Base-by-base conservation (phyloP, 1,140 invertebrate species). In the Colletes latitarsis region DNA sequence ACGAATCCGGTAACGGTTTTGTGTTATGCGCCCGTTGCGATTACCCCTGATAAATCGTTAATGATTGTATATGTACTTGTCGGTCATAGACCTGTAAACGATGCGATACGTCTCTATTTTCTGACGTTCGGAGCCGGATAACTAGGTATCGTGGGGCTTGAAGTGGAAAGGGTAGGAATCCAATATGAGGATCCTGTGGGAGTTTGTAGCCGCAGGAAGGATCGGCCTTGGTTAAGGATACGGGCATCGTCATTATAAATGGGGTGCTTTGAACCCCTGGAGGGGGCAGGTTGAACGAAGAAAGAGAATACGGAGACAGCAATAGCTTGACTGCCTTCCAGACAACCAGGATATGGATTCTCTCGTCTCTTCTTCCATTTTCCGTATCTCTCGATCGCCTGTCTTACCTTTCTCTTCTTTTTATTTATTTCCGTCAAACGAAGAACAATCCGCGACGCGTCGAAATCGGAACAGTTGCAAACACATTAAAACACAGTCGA, bases 161-260 rank as follows among this genome's bases (percentile, higher is more conserved):
- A 75, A 55, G 46, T 52, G 73, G 66, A 62, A 30, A 30, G 67
- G 70, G 52, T 62, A 83, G 81, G 76, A 86, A 86, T 82, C 71
- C 83, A 82, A 85, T 85, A 85, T 74, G 62, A 73, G 67, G 53
- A 66, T 86, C 76, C 76, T 64, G 52, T n/a, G 66, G 70, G 67
- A 86, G 75, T 82, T 82, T 41, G 71, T 30, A 68, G 66, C 66
- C 74, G 79, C 66, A 81, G 74, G 74, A 68, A 82, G 60, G 68
- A 77, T 71, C 78, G 46, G 62, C 57, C 72, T 72, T 70, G 74
- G 74, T 81, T 81, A 82, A 74, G 62, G 62, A 85, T 85, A 77
- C 58, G 66, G 57, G 84, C 67, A 60, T 64, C 77, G 78, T 82
- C 85, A 77, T 88, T 82, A 85, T 87, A 87, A 87, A 87, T 81